Conservation (phyloP, 2,797 vertebrate genomes). For the Philypnodon macrostomus region DNA sequence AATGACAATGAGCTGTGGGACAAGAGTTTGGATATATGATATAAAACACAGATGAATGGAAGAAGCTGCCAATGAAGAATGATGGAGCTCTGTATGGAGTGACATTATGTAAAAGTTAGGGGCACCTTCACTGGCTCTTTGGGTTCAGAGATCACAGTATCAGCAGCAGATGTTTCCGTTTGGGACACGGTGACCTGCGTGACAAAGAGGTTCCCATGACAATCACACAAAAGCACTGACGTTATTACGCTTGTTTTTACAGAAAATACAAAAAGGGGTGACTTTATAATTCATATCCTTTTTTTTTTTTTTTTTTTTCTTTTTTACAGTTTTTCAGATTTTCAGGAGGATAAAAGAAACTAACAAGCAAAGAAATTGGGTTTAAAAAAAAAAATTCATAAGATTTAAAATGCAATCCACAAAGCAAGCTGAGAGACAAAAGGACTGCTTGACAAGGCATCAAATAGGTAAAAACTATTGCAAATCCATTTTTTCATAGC, state of each 20-base stretch:
- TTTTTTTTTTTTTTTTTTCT: no score
- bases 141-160: slow-evolving; percentile 57
- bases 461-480: background rate
- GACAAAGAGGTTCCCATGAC: slow-evolving; percentile 56
- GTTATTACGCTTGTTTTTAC: slow-evolving; percentile 16
- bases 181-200: slow-evolving; percentile 48
- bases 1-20: slow-evolving; percentile 23
- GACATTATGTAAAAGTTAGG: slow-evolving; percentile 33
- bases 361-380: slow-evolving; percentile 4
- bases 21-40: slow-evolving; percentile 16
- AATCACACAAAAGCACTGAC: slow-evolving; percentile 27
- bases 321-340: no score
- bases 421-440: background rate
- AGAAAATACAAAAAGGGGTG: background rate
- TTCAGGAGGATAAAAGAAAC: slow-evolving; percentile 8
- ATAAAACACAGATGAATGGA: slow-evolving; percentile 9
- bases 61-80: slow-evolving; percentile 16
- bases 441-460: background rate
- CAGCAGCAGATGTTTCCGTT: slow-evolving; percentile 48
- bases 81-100: slow-evolving; percentile 26
- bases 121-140: slow-evolving; percentile 72
- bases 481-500: no score
- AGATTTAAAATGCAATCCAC: background rate
- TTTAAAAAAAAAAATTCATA: slow-evolving; percentile 20
- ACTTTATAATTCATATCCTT: no score